A percentile compares a stretch with the other conserved stretches of the same genome.
Evolutionary conservation across 2,888 invertebrate species (phyloP).

Genomic region (Beris morrisii): DNA sequence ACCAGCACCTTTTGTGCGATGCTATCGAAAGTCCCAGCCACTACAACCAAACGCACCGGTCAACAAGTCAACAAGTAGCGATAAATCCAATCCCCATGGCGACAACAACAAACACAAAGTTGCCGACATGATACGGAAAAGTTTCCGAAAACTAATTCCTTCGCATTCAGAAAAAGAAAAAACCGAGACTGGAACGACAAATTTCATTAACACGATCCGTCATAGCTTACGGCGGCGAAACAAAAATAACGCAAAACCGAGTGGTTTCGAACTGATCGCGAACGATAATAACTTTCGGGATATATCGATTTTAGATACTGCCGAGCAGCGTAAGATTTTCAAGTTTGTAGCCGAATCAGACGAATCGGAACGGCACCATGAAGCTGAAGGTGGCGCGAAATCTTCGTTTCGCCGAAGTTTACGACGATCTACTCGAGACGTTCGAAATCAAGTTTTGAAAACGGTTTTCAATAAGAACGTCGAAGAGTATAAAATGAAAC

Average conservation of each 20-base stretch:
- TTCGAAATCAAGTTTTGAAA: constrained; percentile 51
- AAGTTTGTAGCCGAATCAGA: constrained; percentile 4
- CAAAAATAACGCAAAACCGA: constrained; percentile 30
- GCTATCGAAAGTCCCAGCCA: constrained; percentile 47
- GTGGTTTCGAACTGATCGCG: neutral
- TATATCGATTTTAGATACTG: constrained; percentile 51
- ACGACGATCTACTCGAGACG: constrained; percentile 50
- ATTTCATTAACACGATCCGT: constrained; percentile 45
- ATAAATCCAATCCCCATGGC: constrained; percentile 41
- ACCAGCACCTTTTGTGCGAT: constrained; percentile 52
- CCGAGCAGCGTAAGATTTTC: constrained; percentile 45
- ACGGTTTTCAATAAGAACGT: constrained; percentile 52
- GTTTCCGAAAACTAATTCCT: constrained; percentile 51
- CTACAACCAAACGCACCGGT: constrained; percentile 5
- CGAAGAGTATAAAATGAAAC: constrained; percentile 50
- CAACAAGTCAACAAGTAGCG: constrained; percentile 45
- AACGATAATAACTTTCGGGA: constrained; percentile 41
- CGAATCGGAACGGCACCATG: neutral
- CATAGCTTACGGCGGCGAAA: constrained; percentile 51
- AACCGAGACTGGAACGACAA: neutral
- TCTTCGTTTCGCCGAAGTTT: constrained; percentile 50
- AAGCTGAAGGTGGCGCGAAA: constrained; percentile 36
- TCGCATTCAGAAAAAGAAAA: constrained; percentile 39
- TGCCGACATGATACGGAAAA: constrained; percentile 48
- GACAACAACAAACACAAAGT: constrained; percentile 41